Conservation (phyloP, 2,888 invertebrate species). For the Caenorhabditis auriculariae region DNA sequence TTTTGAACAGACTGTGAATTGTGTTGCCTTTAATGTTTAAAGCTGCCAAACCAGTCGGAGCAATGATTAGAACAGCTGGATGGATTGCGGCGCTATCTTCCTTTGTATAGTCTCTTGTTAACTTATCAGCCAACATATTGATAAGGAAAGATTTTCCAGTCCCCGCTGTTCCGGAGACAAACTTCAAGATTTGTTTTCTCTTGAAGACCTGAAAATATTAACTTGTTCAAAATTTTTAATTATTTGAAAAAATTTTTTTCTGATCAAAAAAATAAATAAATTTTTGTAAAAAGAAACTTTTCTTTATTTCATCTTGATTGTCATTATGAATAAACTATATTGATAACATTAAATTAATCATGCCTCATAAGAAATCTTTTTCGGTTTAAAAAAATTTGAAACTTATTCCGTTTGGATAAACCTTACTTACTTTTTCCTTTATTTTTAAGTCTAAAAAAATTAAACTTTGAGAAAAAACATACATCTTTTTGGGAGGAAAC, state of each 20-base stretch:
- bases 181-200: not conserved
- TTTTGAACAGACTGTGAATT: constrained; percentile 17
- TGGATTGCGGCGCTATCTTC: not conserved
- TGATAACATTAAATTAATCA: too few species aligned
- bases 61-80: constrained; percentile 15
- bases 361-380: too few species aligned
- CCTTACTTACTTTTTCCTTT: too few species aligned
- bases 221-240: too few species aligned
- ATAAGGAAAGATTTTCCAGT: constrained; percentile 30
- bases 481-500: not conserved
- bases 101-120: constrained; percentile 5
- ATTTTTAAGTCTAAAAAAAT: too few species aligned
- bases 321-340: too few species aligned
- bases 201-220: too few species aligned
- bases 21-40: constrained; percentile 26
- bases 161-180: constrained; percentile 25
- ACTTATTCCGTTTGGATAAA: too few species aligned
- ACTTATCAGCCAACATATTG: constrained; percentile 17
- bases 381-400: too few species aligned
- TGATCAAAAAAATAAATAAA: too few species aligned
- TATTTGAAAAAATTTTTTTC: too few species aligned
- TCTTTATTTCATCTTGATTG: not conserved
- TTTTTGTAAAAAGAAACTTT: too few species aligned
- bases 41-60: constrained; percentile 34
- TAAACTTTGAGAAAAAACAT: not conserved